Conservation (phyloP, 92 coral and sea anemone species). For the Pocillopora meandrina region DNA sequence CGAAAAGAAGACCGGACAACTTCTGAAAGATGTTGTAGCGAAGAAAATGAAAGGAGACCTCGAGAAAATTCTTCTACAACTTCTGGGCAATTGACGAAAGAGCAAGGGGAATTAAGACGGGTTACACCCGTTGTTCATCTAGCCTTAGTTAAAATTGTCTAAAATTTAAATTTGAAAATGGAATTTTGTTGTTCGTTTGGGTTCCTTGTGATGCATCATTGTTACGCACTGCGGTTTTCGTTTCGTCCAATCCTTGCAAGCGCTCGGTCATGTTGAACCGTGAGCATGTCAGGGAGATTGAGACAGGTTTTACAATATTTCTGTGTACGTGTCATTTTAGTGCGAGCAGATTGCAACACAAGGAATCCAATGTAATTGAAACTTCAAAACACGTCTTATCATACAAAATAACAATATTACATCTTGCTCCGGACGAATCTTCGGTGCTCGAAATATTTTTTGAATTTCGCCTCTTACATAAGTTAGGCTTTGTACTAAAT, state of each 20-base stretch:
- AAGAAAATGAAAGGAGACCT: slow-evolving; percentile 47
- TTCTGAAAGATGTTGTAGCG: slow-evolving; percentile 25
- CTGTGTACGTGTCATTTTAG: too few species aligned
- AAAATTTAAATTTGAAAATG: neutral
- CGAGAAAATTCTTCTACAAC: slow-evolving; percentile 27
- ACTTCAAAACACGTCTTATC: neutral
- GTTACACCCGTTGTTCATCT: too few species aligned
- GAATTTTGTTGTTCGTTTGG: neutral
- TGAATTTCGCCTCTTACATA: slow-evolving; percentile 21
- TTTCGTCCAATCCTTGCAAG: neutral
- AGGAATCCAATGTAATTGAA: neutral
- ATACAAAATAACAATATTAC: neutral
- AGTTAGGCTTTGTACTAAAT: slow-evolving; percentile 37
- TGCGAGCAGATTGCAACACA: neutral
- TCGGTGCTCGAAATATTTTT: slow-evolving; percentile 40
- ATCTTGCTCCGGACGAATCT: slow-evolving; percentile 6
- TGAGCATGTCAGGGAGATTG: neutral
- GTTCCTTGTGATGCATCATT: neutral
- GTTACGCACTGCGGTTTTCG: neutral
- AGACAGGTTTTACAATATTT: neutral
- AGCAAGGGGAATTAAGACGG: too few species aligned
- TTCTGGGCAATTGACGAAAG: slow-evolving; percentile 19
- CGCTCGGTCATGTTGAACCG: neutral
- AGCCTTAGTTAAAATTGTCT: neutral
- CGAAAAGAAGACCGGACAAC: slow-evolving; percentile 34